Conservation (phyloP, 2,888 invertebrate species). For the Oxyteleia sp. region DNA sequence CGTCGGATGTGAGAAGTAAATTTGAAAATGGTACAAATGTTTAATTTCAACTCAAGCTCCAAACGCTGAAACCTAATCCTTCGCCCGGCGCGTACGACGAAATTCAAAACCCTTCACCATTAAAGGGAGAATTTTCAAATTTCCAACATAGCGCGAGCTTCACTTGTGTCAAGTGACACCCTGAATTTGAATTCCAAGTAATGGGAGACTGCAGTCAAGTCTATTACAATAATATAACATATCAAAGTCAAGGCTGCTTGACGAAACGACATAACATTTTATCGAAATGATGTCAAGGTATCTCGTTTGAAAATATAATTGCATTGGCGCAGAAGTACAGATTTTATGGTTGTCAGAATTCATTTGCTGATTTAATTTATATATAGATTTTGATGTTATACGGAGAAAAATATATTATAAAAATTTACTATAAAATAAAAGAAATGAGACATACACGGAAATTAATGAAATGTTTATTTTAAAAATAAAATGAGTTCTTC, state of each 20-base stretch:
- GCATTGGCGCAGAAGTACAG: too few species aligned
- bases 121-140: conserved; percentile 42
- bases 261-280: background rate
- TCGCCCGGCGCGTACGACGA: conserved; percentile 2
- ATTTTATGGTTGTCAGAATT: too few species aligned
- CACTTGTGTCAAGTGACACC: conserved; percentile 55
- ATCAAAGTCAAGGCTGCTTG: conserved; percentile 52
- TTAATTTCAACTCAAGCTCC: conserved; percentile 12
- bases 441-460: too few species aligned
- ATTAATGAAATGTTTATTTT: too few species aligned
- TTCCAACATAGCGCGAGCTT: conserved; percentile 31
- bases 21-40: background rate
- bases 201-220: conserved; percentile 40
- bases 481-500: too few species aligned
- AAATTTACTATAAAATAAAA: too few species aligned
- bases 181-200: conserved; percentile 54
- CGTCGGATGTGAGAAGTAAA: background rate
- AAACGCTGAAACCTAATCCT: conserved; percentile 19
- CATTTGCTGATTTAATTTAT: too few species aligned
- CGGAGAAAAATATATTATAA: too few species aligned
- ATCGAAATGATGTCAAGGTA: background rate
- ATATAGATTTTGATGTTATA: too few species aligned
- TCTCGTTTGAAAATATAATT: background rate
- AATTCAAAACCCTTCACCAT: conserved; percentile 33
- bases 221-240: conserved; percentile 64